Evolutionary conservation across 2,113 vertebrate genomes (phyloP), one percentile per base, ranked within the genome.

Genomic region (Neodon shergylaensis): DNA sequence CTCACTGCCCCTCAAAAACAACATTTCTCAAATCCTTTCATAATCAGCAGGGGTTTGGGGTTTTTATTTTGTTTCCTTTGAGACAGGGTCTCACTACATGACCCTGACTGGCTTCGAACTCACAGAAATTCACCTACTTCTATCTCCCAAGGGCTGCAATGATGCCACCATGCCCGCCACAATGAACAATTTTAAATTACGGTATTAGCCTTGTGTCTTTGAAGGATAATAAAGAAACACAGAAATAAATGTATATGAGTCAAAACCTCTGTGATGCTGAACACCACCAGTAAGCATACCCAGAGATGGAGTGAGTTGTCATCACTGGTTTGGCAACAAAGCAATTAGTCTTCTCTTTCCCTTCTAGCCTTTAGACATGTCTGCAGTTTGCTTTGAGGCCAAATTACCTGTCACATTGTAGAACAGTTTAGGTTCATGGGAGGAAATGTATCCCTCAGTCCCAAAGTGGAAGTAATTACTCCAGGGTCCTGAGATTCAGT

Each of bases 391-490:
- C 77, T 94, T 81, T 66, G 39, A 95, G 73, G 42, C 72, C 91
- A 90, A 90, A 94, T 88, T 88, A 82, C 85, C 77, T 92, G 73
- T 95, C 90, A 94, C 84, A 14, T 10, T 70, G 63, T 74, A 36
- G 72, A 93, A 92, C 7, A 72, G 84, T 91, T 88, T 79, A 84
- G 76, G 68, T 42, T 28, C 61, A 6, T 22, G 76, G 91, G 33
- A 93, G 86, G 49, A 96, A 88, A 94, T 82, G 33, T 68, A 33
- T 52, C 90, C 63, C 78, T 42, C 70, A 42, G 90, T 74, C 49
- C 66, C 47, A 94, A 42, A 90, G 79, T 52, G 44, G 17, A 44
- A 86, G 89, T 83, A 79, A 96, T 95, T 83, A 79, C 83, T 94
- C 42, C 16, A 11, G 81, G 49, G 31, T 83, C 31, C 19, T 13